Base-by-base conservation (phyloP, 2,113 vertebrate genomes). In the Cochlearius cochlearius region DNA sequence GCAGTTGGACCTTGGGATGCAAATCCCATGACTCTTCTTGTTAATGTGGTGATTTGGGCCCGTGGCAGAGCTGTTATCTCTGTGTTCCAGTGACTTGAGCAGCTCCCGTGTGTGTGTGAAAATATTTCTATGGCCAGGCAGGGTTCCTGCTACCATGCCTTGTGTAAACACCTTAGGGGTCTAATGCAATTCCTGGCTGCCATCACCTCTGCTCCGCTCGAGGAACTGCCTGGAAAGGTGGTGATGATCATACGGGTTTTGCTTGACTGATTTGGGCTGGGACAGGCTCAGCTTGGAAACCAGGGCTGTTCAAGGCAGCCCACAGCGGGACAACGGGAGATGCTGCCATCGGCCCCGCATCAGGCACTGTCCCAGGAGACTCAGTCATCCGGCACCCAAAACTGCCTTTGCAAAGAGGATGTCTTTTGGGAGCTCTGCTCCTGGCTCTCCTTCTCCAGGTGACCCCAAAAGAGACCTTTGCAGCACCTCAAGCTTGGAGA, bases 21-120 rank as follows among this genome's bases (percentile, higher is more conserved):
- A 36, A 25, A 86, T 25, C 45, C 47, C 36, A 1, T 0, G 0
- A 3, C 36, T 38, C 23, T 47, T 26, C 58, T 16, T 1, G 0
- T 25, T 26, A 27, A 34, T 2, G 0, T 6, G 47, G 64, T 0
- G 5, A 41, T 50, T 41, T 30, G 50, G 21, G 43, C 66, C 27
- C 55, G 0, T 2, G 75, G 67, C 5, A 6, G 58, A 52, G 81
- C 88, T 45, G 66, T 38, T 64, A 22, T 8, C 60, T 74, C 66
- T 41, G 53, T 17, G 50, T 50, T 69, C 2, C 6, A 38, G 60
- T 26, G 71, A 29, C 30, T 11, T 27, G 50, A 63, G 80, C 84
- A 34, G 63, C 59, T 86, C 38, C 75, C 18, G 3, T 32, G 62
- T 18, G 41, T 16, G 43, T 14, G 39, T 41, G 68, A 52, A 38